Evolutionary conservation across 92 coral and sea anemone genomes (phyloP).

Genomic region (Umimayanthus kanabou): DNA sequence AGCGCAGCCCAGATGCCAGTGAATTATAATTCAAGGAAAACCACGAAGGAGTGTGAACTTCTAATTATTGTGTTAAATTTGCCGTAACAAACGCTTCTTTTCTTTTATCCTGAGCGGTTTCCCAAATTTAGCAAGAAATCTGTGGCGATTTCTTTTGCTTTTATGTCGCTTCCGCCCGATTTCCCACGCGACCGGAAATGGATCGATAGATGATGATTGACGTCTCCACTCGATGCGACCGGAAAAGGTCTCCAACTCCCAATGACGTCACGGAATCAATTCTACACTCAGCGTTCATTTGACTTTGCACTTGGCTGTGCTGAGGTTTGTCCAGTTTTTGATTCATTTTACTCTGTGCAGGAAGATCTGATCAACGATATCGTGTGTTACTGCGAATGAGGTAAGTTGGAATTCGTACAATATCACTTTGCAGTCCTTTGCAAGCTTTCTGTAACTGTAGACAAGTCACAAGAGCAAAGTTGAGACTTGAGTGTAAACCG

Average conservation of each 20-base stretch:
- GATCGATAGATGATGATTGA: background rate
- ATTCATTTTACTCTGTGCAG: background rate
- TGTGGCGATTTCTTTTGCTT: background rate
- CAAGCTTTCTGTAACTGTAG: too few relatives aligned
- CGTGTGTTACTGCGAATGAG: background rate
- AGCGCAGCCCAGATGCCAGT: too few relatives aligned
- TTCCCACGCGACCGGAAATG: conserved; percentile 9
- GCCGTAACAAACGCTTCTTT: background rate
- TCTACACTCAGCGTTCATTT: too few relatives aligned
- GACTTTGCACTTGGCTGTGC: background rate
- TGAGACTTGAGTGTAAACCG: background rate
- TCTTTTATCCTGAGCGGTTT: background rate
- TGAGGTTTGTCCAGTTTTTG: background rate
- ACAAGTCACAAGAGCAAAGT: background rate
- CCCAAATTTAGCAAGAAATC: conserved; percentile 16
- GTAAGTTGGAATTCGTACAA: background rate
- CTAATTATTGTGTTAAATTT: too few relatives aligned
- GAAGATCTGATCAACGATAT: background rate
- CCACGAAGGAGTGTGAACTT: too few relatives aligned
- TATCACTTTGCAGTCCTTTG: background rate
- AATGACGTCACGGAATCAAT: conserved; percentile 21
- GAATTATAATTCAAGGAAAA: too few relatives aligned
- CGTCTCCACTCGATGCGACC: background rate
- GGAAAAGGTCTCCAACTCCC: background rate
- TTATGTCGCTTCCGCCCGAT: too few relatives aligned